Percentiles rank a stretch among this genome's conserved stretches.
phyloP scores from a whole-genome alignment of 2,888 invertebrate genomes.

The Aphodius sticticus region DNA sequence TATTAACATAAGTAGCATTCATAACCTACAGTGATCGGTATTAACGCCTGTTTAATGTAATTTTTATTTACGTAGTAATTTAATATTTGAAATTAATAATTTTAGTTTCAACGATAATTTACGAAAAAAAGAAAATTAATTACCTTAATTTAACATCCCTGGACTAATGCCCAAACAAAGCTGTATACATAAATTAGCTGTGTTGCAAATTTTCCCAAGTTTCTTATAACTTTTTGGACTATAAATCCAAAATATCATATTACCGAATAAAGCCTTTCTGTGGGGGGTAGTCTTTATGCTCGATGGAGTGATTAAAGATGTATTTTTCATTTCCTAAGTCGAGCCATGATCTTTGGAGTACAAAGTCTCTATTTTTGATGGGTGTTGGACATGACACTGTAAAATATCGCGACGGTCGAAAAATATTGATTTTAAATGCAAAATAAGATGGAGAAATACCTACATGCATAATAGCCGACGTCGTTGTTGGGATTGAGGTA shows the following conservation, averaged over 20 bases:
- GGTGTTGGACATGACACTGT: slow-evolving; percentile 88
- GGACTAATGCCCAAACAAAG: no score
- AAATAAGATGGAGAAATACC: slow-evolving; percentile 54
- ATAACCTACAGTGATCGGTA: no score
- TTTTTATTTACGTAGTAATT: no score
- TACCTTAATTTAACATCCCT: no score
- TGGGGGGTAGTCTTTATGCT: slow-evolving; percentile 85
- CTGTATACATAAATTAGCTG: no score
- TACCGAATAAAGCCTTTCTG: slow-evolving; percentile 82
- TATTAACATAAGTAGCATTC: no score
- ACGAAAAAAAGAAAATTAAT: no score
- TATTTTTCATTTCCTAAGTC: slow-evolving; percentile 86
- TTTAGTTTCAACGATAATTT: no score
- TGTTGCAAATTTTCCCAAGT: no score
- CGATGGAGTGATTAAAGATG: slow-evolving; percentile 90
- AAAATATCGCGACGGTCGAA: slow-evolving; percentile 5
- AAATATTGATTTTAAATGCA: neutral
- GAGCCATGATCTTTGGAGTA: slow-evolving; percentile 91
- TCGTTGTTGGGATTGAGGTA: slow-evolving; percentile 93
- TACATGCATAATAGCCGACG: slow-evolving; percentile 90
- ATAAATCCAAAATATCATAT: neutral
- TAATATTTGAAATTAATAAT: no score
- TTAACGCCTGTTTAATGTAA: no score
- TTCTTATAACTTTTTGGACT: no score
- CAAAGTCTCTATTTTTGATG: slow-evolving; percentile 89